These are phyloP conservation scores for Calameuta filiformis DNA, from an alignment of 2,888 invertebrate genomes.

Conservation along the genomic window DNA sequence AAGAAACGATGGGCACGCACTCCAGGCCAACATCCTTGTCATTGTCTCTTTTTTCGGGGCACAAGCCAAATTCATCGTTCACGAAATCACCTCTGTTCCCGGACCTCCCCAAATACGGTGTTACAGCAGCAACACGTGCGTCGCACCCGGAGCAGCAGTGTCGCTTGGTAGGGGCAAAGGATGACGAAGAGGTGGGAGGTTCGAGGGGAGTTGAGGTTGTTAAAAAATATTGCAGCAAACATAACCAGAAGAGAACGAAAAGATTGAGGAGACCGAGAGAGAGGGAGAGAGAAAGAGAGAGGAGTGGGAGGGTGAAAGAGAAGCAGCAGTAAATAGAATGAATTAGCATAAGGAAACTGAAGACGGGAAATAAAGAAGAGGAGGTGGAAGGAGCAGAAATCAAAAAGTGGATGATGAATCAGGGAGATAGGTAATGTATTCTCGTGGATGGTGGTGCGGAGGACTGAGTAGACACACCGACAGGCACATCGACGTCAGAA, in stretches of 20 bases:
- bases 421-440: too few species aligned
- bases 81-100: constrained; percentile 22
- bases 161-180: too few species aligned
- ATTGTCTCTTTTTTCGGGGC: constrained; percentile 33
- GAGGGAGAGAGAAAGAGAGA: neutral
- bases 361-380: too few species aligned
- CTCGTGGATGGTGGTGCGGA: too few species aligned
- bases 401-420: too few species aligned
- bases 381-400: too few species aligned
- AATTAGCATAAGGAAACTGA: too few species aligned
- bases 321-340: neutral
- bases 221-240: too few species aligned
- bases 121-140: neutral
- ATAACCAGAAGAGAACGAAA: neutral
- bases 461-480: too few species aligned
- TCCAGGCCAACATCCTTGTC: neutral
- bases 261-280: neutral
- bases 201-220: too few species aligned
- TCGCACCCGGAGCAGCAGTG: neutral
- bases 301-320: neutral
- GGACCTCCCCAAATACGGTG: neutral
- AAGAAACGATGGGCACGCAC: neutral
- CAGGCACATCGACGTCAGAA: too few species aligned
- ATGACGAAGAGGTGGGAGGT: too few species aligned
- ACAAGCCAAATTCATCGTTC: constrained; percentile 37